Conservation (phyloP, 2,113 vertebrate species). For the Urocynchramus pylzowi region DNA sequence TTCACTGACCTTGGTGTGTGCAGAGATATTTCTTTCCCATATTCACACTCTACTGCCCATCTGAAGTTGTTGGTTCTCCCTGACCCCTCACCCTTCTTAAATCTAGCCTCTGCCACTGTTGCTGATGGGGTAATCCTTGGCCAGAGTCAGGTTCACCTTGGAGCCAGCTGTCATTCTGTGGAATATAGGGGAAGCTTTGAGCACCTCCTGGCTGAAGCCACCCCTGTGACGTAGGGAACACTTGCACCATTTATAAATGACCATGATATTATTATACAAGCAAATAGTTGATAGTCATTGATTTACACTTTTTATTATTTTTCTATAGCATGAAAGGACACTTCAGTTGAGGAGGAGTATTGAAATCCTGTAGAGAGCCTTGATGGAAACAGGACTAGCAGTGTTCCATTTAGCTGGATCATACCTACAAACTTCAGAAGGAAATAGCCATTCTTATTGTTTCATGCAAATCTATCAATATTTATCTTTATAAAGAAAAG, state of each 20-base stretch:
- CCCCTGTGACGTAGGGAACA: not conserved
- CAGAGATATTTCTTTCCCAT: not conserved
- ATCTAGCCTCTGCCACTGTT: accelerated
- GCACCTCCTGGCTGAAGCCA: not conserved
- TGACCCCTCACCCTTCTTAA: not conserved
- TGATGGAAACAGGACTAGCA: not conserved
- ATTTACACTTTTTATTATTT: not conserved
- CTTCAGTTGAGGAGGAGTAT: not conserved
- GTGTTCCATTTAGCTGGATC: not conserved
- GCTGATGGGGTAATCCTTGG: not conserved
- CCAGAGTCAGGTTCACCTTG: not conserved
- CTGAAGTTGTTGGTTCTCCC: not conserved
- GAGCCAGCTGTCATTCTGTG: accelerated
- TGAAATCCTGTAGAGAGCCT: not conserved
- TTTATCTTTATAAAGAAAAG: not conserved
- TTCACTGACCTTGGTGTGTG: not conserved
- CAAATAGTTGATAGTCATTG: not conserved
- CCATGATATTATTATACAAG: not conserved
- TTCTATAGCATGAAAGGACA: not conserved
- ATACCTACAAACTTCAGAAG: not conserved
- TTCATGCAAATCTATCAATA: not conserved
- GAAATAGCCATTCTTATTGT: not conserved
- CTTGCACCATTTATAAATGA: not conserved
- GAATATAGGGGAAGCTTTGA: accelerated
- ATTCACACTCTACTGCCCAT: not conserved